Evolutionary conservation across 2,888 invertebrate species (phyloP).

Genomic region (Diabrotica balteata): DNA sequence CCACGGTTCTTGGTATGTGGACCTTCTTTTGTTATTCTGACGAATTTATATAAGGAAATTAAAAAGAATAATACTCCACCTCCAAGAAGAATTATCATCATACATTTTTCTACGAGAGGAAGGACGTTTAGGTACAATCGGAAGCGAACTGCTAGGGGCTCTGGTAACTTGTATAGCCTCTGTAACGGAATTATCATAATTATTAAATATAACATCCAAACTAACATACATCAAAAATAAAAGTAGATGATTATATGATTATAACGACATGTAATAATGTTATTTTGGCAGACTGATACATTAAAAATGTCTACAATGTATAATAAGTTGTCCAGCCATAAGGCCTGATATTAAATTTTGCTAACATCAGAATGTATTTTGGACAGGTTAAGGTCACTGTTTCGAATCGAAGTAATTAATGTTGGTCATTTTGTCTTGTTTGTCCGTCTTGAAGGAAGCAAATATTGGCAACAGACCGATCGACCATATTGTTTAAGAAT

Average conservation of each 20-base stretch:
- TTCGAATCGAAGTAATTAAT: too few species aligned
- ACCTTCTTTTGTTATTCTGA: constrained; percentile 39
- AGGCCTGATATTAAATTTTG: too few species aligned
- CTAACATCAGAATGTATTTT: too few species aligned
- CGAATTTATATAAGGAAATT: constrained; percentile 59
- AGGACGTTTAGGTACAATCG: constrained; percentile 76
- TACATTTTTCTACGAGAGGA: constrained; percentile 67
- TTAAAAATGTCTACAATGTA: too few species aligned
- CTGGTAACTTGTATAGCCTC: constrained; percentile 75
- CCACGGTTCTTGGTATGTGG: constrained; percentile 45
- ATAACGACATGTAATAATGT: too few species aligned
- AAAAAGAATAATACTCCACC: constrained; percentile 64
- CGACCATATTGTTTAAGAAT: too few species aligned
- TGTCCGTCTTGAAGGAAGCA: too few species aligned
- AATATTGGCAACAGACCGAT: too few species aligned
- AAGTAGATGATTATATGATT: neutral
- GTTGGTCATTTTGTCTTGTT: too few species aligned
- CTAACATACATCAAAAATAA: neutral
- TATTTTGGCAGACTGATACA: too few species aligned
- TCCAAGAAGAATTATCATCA: constrained; percentile 65
- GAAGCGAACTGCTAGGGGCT: constrained; percentile 69
- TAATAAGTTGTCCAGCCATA: too few species aligned
- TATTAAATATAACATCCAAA: neutral
- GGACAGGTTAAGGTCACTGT: too few species aligned
- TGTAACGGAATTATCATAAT: constrained; percentile 56